A percentile compares a stretch with the other conserved stretches of the same genome.
These are phyloP conservation scores for Ailurus styani DNA, from an alignment of 2,113 vertebrate genomes.

Conservation along the genomic window DNA sequence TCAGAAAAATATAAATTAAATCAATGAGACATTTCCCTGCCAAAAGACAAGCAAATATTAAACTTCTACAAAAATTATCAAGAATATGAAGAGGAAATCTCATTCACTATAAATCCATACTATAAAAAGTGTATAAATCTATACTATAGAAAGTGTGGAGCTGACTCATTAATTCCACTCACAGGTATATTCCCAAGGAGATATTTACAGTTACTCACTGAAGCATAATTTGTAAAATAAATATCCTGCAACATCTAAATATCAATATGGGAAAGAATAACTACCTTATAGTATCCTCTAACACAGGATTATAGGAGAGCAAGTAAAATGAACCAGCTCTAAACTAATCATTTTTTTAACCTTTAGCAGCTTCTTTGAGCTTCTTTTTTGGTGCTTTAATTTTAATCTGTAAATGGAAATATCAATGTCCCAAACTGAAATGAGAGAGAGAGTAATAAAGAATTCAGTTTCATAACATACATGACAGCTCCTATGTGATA, in stretches of 20 bases:
- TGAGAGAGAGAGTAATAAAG: not conserved
- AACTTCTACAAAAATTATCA: not conserved
- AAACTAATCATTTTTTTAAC: not conserved
- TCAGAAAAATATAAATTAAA: not conserved
- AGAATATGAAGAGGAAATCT: not conserved
- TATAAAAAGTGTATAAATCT: not conserved
- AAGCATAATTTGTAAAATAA: conserved; percentile 9
- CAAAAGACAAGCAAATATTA: not conserved
- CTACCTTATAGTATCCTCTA: not conserved
- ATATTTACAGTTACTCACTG: not conserved
- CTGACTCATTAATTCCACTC: not conserved
- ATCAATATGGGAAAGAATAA: not conserved
- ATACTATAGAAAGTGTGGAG: not conserved
- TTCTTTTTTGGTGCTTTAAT: not conserved
- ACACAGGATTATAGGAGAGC: not conserved
- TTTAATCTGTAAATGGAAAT: not conserved
- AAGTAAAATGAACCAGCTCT: not conserved
- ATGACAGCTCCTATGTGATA: not conserved
- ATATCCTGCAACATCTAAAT: not conserved
- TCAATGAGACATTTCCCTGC: not conserved
- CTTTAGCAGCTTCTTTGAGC: not conserved
- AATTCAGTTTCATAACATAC: not conserved
- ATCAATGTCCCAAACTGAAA: not conserved
- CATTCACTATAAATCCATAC: not conserved
- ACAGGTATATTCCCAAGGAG: not conserved